These are phyloP conservation scores for Sturmia bella DNA, from an alignment of 2,888 invertebrate species.

Conservation along the genomic window DNA sequence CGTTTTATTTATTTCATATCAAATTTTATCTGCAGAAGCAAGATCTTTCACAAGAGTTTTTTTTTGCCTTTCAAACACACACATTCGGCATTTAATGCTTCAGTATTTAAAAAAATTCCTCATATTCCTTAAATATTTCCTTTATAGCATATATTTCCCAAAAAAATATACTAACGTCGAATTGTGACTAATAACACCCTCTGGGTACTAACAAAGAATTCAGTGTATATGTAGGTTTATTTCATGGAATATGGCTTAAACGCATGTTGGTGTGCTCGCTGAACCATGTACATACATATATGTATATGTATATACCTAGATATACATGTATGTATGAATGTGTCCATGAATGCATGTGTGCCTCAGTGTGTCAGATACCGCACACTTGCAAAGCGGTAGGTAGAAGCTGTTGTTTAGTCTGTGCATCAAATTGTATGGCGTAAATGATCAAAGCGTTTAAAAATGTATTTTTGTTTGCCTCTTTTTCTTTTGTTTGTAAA, in stretches of 20 bases:
- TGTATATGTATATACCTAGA: neutral
- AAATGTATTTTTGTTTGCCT: conserved; percentile 28
- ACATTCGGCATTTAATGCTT: conserved; percentile 44
- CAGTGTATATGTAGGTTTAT: conserved; percentile 5
- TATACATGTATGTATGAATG: neutral
- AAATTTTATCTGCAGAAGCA: conserved; percentile 20
- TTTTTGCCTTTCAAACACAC: conserved; percentile 10
- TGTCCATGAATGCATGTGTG: neutral
- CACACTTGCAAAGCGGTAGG: conserved; percentile 22
- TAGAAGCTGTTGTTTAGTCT: conserved; percentile 22
- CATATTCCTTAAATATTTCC: conserved; percentile 7
- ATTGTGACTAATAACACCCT: conserved; percentile 79
- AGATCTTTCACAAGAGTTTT: conserved; percentile 7
- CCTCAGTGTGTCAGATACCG: conserved; percentile 4
- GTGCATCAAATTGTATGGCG: conserved; percentile 32
- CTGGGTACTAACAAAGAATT: conserved; percentile 72
- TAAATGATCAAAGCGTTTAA: conserved; percentile 66
- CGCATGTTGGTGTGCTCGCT: no score
- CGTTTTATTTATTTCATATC: conserved; percentile 35
- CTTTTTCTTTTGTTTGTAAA: conserved; percentile 15
- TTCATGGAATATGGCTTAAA: neutral
- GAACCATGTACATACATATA: neutral
- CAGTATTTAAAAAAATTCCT: conserved; percentile 26
- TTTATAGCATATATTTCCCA: conserved; percentile 22
- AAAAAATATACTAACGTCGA: conserved; percentile 50